Percentiles rank a stretch among this genome's conserved stretches.
Conservation (phyloP, 2,888 invertebrate species). For the Drosophila mayaguana region DNA sequence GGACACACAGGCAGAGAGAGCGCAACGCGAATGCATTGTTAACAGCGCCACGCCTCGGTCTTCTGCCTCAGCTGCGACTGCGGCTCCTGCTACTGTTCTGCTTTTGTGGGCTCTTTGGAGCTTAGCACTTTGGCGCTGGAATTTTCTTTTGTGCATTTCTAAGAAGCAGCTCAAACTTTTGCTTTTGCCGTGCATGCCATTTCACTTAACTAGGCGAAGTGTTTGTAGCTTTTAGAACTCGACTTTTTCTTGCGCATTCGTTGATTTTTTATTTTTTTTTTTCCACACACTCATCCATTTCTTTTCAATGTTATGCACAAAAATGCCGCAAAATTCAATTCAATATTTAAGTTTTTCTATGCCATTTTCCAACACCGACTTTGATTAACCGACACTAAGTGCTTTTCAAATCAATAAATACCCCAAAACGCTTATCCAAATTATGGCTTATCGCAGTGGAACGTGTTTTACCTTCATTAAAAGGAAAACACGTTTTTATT, state of each 20-base stretch:
- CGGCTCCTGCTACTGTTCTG: slow-evolving; percentile 6
- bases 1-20: slow-evolving; percentile 10
- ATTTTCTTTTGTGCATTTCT: slow-evolving; percentile 65
- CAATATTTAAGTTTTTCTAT: background rate
- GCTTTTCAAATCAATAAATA: slow-evolving; percentile 53
- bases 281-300: background rate
- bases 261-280: background rate
- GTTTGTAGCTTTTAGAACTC: slow-evolving; percentile 14
- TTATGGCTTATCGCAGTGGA: slow-evolving; percentile 48
- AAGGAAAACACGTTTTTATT: slow-evolving; percentile 59
- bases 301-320: background rate
- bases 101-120: slow-evolving; percentile 8
- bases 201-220: slow-evolving; percentile 30
- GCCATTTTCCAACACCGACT: slow-evolving; percentile 8
- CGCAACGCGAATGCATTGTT: slow-evolving; percentile 58
- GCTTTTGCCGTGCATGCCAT: slow-evolving; percentile 15
- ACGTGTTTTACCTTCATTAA: slow-evolving; percentile 42
- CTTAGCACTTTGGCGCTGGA: slow-evolving; percentile 29
- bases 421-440: background rate
- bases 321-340: slow-evolving; percentile 1
- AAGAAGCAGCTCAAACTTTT: slow-evolving; percentile 39
- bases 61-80: background rate
- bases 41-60: slow-evolving; percentile 19
- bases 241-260: background rate
- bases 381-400: slow-evolving; percentile 52